Percentiles rank a stretch among this genome's conserved stretches.
Evolutionary conservation across 2,797 vertebrate species (phyloP).

Genomic region (Fistularia tabacaria): DNA sequence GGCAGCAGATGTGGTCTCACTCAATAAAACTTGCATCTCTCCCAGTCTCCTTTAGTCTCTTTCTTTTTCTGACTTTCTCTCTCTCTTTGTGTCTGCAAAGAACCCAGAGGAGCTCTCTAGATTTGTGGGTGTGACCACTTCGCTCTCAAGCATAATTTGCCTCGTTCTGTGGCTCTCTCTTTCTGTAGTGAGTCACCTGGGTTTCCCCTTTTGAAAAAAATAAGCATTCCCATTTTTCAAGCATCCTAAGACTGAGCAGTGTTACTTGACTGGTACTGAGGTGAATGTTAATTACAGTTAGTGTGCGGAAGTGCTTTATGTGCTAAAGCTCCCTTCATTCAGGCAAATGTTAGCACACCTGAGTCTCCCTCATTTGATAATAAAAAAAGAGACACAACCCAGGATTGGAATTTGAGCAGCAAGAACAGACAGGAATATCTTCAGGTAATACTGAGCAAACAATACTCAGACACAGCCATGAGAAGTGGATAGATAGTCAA

Average conservation of each 20-base stretch:
- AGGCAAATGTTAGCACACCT: constrained; percentile 65
- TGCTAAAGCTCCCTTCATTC: constrained; percentile 47
- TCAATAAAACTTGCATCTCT: constrained; percentile 78
- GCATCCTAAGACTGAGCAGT: constrained; percentile 32
- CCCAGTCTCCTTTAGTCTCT: constrained; percentile 63
- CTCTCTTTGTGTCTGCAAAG: constrained; percentile 53
- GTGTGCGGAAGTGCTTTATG: constrained; percentile 29
- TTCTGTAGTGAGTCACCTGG: constrained; percentile 67
- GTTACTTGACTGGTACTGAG: constrained; percentile 32
- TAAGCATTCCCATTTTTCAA: constrained; percentile 34
- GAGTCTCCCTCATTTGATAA: constrained; percentile 65
- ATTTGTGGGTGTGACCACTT: constrained; percentile 69
- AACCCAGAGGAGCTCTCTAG: constrained; percentile 66
- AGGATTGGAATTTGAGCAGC: constrained; percentile 71
- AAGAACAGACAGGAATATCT: constrained; percentile 77
- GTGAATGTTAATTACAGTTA: constrained; percentile 35
- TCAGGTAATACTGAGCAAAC: constrained; percentile 64
- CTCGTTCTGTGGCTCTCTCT: constrained; percentile 53
- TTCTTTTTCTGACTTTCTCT: constrained; percentile 50
- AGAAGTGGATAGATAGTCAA: constrained; percentile 42
- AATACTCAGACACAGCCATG: constrained; percentile 49
- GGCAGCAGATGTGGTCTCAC: constrained; percentile 74
- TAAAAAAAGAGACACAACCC: constrained; percentile 66
- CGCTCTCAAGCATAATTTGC: constrained; percentile 56
- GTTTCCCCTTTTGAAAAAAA: constrained; percentile 51